phyloP scores from a whole-genome alignment of 2,113 vertebrate species.

The Amia ocellicauda region DNA sequence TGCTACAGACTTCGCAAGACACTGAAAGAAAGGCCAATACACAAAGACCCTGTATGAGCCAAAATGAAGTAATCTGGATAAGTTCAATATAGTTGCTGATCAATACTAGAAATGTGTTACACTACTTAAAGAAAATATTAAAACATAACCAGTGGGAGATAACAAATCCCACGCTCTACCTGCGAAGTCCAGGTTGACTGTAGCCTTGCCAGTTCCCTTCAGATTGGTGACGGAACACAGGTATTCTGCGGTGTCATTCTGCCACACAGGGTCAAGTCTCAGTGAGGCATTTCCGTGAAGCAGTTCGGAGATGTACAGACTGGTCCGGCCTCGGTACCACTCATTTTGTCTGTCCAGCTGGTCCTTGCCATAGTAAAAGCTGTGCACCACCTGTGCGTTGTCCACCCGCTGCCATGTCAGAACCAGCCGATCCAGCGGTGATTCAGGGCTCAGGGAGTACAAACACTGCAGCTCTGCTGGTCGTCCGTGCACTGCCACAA shows the following conservation, averaged over 20 bases:
- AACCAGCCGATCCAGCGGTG: constrained; percentile 18
- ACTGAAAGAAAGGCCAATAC: no score
- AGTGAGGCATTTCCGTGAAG: constrained; percentile 36
- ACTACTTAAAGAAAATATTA: no score
- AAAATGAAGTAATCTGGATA: no score
- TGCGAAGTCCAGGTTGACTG: constrained; percentile 28
- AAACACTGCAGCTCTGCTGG: constrained; percentile 31
- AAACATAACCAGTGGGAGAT: no score
- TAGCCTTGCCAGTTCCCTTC: constrained; percentile 14
- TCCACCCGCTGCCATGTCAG: constrained; percentile 40
- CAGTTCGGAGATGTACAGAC: constrained; percentile 26
- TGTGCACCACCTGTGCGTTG: constrained; percentile 32
- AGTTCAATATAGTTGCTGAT: no score
- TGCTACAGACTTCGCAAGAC: no score
- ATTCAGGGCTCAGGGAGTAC: constrained; percentile 18
- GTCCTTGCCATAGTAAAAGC: constrained; percentile 35
- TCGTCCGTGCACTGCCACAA: constrained; percentile 26
- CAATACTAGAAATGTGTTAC: no score
- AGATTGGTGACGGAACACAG: constrained; percentile 27
- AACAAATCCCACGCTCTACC: constrained; percentile 27
- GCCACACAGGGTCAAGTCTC: constrained; percentile 7
- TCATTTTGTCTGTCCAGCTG: constrained; percentile 25
- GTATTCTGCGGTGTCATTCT: constrained; percentile 25
- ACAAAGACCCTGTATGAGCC: no score
- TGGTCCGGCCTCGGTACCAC: constrained; percentile 24